Conservation (phyloP, 2,113 vertebrate genomes). For the Pomatostomus ruficeps region DNA sequence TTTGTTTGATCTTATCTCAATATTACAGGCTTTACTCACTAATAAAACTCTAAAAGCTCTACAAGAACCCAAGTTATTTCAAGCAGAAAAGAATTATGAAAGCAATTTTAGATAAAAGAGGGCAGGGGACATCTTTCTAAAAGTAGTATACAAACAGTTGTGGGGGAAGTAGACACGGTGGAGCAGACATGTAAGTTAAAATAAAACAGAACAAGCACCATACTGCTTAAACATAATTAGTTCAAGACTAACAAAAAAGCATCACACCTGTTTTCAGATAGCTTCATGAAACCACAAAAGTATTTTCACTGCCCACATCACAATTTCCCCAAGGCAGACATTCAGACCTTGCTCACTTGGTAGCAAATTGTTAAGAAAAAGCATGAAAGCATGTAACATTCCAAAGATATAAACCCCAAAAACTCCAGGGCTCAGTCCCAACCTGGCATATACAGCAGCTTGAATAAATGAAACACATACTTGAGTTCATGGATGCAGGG, state of each 20-base stretch:
- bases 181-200: not conserved
- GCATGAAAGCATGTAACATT: not conserved
- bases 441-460: not conserved
- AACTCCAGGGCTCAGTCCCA: not conserved
- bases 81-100: slow-evolving; percentile 15
- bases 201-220: not conserved
- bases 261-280: not conserved
- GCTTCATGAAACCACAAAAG: not conserved
- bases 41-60: not conserved
- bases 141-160: not conserved
- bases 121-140: not conserved
- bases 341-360: not conserved
- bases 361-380: not conserved
- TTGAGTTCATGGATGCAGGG: not conserved
- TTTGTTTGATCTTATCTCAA: slow-evolving; percentile 26
- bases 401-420: not conserved
- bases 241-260: not conserved
- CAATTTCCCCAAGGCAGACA: not conserved
- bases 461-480: not conserved
- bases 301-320: not conserved
- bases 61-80: not conserved
- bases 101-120: not conserved
- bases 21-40: not conserved
- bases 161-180: not conserved
- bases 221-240: not conserved